These are phyloP conservation scores for Melanaphis sacchari DNA, from an alignment of 1,140 invertebrate species.

Conservation along the genomic window DNA sequence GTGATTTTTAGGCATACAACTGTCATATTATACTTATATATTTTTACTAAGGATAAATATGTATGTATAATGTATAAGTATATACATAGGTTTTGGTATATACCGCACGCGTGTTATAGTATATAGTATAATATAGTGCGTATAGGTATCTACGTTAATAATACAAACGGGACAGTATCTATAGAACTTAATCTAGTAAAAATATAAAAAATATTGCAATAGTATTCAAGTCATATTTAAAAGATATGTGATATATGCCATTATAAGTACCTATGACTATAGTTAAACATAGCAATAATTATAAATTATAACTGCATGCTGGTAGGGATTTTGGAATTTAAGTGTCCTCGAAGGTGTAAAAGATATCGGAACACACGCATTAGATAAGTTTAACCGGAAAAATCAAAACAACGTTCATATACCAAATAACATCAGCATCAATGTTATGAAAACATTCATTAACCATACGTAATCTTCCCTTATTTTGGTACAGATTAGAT, in stretches of 20 bases:
- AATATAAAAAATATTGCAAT: too few species aligned
- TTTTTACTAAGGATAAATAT: too few species aligned
- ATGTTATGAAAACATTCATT: neutral
- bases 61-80: too few species aligned
- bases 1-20: slow-evolving; percentile 1
- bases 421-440: neutral
- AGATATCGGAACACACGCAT: neutral
- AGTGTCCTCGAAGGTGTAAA: neutral
- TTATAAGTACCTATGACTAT: too few species aligned
- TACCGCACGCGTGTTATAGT: neutral
- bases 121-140: too few species aligned
- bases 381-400: neutral
- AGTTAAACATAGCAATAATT: neutral
- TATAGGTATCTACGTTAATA: neutral
- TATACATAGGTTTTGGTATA: neutral
- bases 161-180: neutral
- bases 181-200: neutral
- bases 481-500: neutral
- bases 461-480: neutral
- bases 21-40: neutral
- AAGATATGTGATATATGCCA: too few species aligned
- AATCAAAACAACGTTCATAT: neutral
- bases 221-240: too few species aligned
- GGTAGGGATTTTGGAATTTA: neutral
- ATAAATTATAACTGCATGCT: neutral